These are phyloP conservation scores for Conus betulinus DNA, from an alignment of 1,140 invertebrate species.

Conservation along the genomic window DNA sequence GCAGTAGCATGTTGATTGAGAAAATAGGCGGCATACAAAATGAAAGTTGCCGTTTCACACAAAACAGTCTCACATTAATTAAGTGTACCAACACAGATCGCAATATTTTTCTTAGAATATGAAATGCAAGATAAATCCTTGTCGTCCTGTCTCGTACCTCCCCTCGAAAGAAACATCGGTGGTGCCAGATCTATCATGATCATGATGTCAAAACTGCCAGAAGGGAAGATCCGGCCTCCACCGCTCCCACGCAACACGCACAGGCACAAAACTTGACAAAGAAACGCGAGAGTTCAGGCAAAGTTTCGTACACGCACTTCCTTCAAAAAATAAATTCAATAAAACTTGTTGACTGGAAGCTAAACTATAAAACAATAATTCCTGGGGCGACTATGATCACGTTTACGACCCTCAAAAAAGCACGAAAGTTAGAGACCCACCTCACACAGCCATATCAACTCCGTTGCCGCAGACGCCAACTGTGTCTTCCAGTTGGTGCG, in stretches of 20 bases:
- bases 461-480: slow-evolving; percentile 39
- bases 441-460: background rate
- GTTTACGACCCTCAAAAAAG: background rate
- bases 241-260: background rate
- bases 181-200: background rate
- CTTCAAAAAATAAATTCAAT: background rate
- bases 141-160: background rate
- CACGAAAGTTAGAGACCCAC: slow-evolving; percentile 20
- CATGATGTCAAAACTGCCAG: background rate
- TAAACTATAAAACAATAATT: background rate
- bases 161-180: background rate
- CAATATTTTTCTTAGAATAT: background rate
- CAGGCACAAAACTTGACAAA: background rate
- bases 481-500: slow-evolving; percentile 18
- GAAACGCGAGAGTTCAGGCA: background rate
- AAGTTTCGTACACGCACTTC: background rate
- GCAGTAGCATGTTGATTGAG: slow-evolving; percentile 23
- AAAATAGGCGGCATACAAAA: background rate
- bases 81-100: background rate
- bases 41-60: background rate
- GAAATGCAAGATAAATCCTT: background rate
- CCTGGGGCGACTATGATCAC: background rate
- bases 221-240: background rate
- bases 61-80: background rate
- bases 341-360: background rate